Evolutionary conservation across 2,888 invertebrate species (phyloP).

Genomic region (Drosophila meridiana): DNA sequence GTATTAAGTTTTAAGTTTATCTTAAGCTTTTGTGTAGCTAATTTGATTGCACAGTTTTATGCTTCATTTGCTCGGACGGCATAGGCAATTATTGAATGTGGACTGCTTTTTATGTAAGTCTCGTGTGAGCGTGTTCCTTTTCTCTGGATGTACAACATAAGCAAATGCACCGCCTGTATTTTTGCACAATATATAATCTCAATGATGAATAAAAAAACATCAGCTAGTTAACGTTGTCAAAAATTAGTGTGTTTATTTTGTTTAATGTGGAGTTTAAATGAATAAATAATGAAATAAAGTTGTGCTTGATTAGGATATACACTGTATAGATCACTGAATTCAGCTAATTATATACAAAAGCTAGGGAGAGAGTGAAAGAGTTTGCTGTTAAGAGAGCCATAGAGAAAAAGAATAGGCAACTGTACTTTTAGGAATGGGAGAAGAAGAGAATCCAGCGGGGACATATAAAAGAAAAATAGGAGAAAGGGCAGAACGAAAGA

Average conservation of each 20-base stretch:
- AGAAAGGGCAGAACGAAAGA: too few species aligned
- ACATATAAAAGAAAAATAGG: too few species aligned
- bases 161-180: slow-evolving; percentile 62
- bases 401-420: too few species aligned
- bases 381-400: too few species aligned
- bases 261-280: neutral
- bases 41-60: slow-evolving; percentile 29
- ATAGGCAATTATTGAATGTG: slow-evolving; percentile 6
- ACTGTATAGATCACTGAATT: too few species aligned
- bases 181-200: slow-evolving; percentile 57
- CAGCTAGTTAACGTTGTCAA: slow-evolving; percentile 51
- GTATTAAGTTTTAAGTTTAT: slow-evolving; percentile 39
- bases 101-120: slow-evolving; percentile 34
- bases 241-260: neutral
- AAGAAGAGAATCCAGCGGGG: too few species aligned
- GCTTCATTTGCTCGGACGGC: slow-evolving; percentile 27
- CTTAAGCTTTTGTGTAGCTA: slow-evolving; percentile 41
- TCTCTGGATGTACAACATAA: slow-evolving; percentile 32
- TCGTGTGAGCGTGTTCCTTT: slow-evolving; percentile 34
- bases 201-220: slow-evolving; percentile 55
- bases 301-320: neutral
- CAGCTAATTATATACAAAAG: too few species aligned
- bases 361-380: too few species aligned
- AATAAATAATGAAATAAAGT: neutral
- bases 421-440: too few species aligned